Base-by-base conservation (phyloP, 1,140 invertebrate genomes). In the Colletes gigas region DNA sequence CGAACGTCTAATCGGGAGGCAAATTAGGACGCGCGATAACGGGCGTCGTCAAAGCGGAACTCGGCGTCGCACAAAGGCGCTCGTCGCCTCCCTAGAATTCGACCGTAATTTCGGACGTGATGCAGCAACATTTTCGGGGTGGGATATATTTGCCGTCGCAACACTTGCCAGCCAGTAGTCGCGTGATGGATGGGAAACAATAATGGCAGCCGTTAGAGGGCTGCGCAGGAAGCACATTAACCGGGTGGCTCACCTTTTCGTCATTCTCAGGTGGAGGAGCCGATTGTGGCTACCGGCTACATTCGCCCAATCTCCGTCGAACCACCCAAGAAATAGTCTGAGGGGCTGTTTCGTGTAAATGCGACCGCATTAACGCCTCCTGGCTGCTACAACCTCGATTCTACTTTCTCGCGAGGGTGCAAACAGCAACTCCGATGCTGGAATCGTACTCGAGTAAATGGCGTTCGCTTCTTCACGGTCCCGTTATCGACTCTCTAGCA, bases 161-260 rank as follows among this genome's bases (percentile, higher is more conserved):
- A 68, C 60, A 65, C 54, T 84, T 60, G 62, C 55, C 50, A 19
- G 74, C 14, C 39, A 52, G 72, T 30, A 55, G 50, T 65, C 60
- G 57, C 63, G 78, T 89, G 87, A 89, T 89, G 85, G 88, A 89
- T 88, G 85, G 71, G 81, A 83, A 88, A 88, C 66, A 87, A 88
- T 88, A 81, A 87, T 85, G 81, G 68, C 59, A 54, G 60, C 17
- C 82, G 62, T 88, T 74, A 81, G 73, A 68, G 76, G 65, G 59
- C 81, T 78, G 65, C 71, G 71, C 68, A 72, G 84, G 82, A 88
- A 88, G 73, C 80, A 59, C 81, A 83, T 88, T 88, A 88, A 72
- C 44, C 62, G 59, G n/a, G 30, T 30, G 41, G 30, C 80, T 54
- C 73, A 85, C 85, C 73, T 88, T 84, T 76, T 77, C 50, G 71